Conservation (phyloP, 2,797 vertebrate genomes). For the Melanogrammus aeglefinus region DNA sequence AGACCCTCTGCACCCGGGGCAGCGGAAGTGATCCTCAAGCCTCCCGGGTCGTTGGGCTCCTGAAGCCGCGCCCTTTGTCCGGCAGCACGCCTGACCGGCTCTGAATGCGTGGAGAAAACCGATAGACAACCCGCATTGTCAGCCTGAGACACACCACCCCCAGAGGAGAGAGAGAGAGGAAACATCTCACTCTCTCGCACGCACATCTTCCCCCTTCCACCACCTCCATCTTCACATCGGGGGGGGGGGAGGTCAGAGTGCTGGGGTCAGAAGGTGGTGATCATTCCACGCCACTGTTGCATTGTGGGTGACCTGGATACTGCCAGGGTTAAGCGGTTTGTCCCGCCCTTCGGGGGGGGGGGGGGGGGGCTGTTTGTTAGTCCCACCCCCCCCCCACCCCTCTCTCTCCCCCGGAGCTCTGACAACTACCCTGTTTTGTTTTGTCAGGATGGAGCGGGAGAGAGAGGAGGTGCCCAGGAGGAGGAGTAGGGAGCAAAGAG, state of each 20-base stretch:
- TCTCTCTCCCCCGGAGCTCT: slow-evolving; percentile 31
- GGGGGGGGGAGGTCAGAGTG: slow-evolving; percentile 41
- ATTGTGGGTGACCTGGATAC: slow-evolving; percentile 59
- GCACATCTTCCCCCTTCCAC: slow-evolving; percentile 49
- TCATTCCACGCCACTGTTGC: slow-evolving; percentile 63
- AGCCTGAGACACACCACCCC: slow-evolving; percentile 49
- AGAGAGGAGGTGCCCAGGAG: neutral
- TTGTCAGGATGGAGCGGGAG: neutral
- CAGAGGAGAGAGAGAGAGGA: slow-evolving; percentile 53
- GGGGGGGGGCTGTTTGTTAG: slow-evolving; percentile 66
- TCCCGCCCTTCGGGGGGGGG: slow-evolving; percentile 40
- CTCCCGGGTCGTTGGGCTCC: slow-evolving; percentile 58
- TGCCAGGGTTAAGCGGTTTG: slow-evolving; percentile 57
- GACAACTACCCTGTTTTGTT: slow-evolving; percentile 46
- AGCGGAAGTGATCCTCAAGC: slow-evolving; percentile 62
- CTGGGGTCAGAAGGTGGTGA: slow-evolving; percentile 61
- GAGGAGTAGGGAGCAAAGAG: neutral
- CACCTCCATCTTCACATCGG: slow-evolving; percentile 56
- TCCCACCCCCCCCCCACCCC: slow-evolving; percentile 49
- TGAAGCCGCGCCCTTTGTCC: slow-evolving; percentile 61
- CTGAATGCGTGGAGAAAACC: slow-evolving; percentile 71
- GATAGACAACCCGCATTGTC: slow-evolving; percentile 71
- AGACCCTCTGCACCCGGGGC: slow-evolving; percentile 44
- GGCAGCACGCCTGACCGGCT: slow-evolving; percentile 68
- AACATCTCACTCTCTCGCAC: slow-evolving; percentile 9